Evolutionary conservation across 2,888 invertebrate genomes (phyloP).

Genomic region (Troides aeacus): DNA sequence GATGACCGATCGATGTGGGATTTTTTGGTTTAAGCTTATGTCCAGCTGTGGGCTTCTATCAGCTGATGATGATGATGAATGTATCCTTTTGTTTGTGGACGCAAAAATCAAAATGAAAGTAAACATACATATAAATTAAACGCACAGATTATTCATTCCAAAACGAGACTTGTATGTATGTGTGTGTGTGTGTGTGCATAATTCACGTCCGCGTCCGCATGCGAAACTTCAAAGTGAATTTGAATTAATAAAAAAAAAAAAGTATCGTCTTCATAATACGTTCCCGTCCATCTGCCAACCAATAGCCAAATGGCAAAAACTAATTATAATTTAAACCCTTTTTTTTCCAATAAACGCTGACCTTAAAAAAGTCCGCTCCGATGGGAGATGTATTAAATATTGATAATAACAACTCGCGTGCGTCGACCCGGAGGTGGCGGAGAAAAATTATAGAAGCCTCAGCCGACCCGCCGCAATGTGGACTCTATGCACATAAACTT

Average conservation of each 20-base stretch:
- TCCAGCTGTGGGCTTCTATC: too few species aligned
- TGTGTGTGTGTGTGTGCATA: too few species aligned
- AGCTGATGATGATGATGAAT: too few species aligned
- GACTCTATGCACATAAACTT: constrained; percentile 67
- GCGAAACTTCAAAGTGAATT: constrained; percentile 1
- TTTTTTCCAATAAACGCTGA: constrained; percentile 49
- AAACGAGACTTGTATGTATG: too few species aligned
- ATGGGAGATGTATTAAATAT: constrained; percentile 72
- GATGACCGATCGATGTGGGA: too few species aligned
- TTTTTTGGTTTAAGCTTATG: too few species aligned
- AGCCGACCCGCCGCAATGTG: constrained; percentile 59
- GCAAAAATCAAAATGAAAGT: too few species aligned
- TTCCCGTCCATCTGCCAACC: constrained; percentile 54
- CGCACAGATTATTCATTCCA: too few species aligned
- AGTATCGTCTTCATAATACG: constrained; percentile 34
- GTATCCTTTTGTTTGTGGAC: too few species aligned
- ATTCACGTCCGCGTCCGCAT: background rate
- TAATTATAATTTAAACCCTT: constrained; percentile 53
- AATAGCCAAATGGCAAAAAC: constrained; percentile 51
- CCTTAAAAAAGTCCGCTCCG: constrained; percentile 66
- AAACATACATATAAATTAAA: too few species aligned
- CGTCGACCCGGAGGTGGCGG: constrained; percentile 63
- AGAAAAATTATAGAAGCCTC: constrained; percentile 57
- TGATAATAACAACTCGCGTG: constrained; percentile 67
- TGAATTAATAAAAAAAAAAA: constrained; percentile 24